These are phyloP conservation scores for Oscheius sp. DNA, from an alignment of 2,888 invertebrate genomes.

Conservation along the genomic window DNA sequence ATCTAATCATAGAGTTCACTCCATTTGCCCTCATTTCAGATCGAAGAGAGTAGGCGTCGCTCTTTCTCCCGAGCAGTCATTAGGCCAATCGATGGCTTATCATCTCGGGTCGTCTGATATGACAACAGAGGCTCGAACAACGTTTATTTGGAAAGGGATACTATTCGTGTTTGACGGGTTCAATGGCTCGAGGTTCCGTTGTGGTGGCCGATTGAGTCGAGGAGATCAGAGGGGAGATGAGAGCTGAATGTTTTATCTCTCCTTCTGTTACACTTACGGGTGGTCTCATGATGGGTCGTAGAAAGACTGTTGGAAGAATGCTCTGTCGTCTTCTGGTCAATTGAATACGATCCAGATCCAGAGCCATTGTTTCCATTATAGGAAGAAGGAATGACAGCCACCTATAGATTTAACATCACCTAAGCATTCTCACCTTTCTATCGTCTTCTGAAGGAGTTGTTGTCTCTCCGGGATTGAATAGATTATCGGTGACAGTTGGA, in stretches of 20 bases:
- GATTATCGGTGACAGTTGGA: conserved; percentile 27
- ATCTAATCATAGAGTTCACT: conserved; percentile 13
- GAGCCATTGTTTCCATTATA: conserved; percentile 6
- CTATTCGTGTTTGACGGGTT: conserved; percentile 22
- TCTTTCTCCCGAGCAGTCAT: conserved; percentile 30
- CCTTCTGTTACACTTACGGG: no score
- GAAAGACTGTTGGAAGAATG: background rate
- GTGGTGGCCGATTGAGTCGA: background rate
- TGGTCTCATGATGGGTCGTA: background rate
- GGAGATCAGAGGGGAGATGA: background rate
- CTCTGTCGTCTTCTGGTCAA: background rate
- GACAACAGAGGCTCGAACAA: conserved; percentile 1
- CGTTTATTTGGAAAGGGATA: background rate
- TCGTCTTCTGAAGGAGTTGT: conserved; percentile 9
- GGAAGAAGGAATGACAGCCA: background rate
- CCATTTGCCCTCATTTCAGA: background rate
- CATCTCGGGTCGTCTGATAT: conserved; percentile 18
- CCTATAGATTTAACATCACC: background rate
- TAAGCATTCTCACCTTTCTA: background rate
- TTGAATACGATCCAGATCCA: background rate
- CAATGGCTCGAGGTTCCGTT: background rate
- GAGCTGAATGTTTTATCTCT: background rate
- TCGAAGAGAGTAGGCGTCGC: conserved; percentile 4
- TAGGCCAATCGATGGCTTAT: conserved; percentile 28
- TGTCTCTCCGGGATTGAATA: conserved; percentile 19